Percentiles rank a stretch among this genome's conserved stretches.
Conservation (phyloP, 2,888 invertebrate genomes). For the Clunio marinus region DNA sequence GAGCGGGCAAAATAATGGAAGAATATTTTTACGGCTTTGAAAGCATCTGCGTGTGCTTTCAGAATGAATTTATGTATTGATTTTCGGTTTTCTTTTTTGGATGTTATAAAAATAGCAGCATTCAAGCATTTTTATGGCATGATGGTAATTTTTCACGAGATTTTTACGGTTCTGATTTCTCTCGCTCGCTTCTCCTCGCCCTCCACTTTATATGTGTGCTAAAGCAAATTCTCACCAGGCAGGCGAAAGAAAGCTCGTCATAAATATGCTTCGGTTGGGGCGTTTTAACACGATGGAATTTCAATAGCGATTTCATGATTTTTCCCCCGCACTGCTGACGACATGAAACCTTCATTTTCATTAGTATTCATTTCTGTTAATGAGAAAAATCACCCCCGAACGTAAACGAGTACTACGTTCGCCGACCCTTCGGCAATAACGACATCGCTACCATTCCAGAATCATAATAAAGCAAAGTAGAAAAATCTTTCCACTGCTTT, state of each 20-base stretch:
- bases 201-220: background rate
- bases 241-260: background rate
- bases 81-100: slow-evolving; percentile 6
- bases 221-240: background rate
- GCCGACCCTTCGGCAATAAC: slow-evolving; percentile 1
- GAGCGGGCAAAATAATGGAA: background rate
- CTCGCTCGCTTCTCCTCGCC: background rate
- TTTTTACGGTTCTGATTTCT: slow-evolving; percentile 31
- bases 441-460: slow-evolving; percentile 20
- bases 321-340: background rate
- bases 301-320: slow-evolving; percentile 15
- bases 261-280: slow-evolving; percentile 20
- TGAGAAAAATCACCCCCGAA: background rate
- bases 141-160: slow-evolving; percentile 34
- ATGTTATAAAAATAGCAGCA: background rate
- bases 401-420: background rate
- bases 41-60: slow-evolving; percentile 7
- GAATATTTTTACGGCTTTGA: slow-evolving; percentile 4
- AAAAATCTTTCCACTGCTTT: slow-evolving; percentile 25
- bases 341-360: slow-evolving; percentile 11
- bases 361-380: slow-evolving; percentile 23
- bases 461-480: slow-evolving; percentile 20
- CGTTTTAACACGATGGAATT: slow-evolving; percentile 18
- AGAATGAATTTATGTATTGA: slow-evolving; percentile 14
- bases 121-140: slow-evolving; percentile 32